A percentile compares a stretch with the other conserved stretches of the same genome.
These are phyloP conservation scores for Eupeodes corollae DNA, from an alignment of 1,140 invertebrate genomes.

Conservation along the genomic window DNA sequence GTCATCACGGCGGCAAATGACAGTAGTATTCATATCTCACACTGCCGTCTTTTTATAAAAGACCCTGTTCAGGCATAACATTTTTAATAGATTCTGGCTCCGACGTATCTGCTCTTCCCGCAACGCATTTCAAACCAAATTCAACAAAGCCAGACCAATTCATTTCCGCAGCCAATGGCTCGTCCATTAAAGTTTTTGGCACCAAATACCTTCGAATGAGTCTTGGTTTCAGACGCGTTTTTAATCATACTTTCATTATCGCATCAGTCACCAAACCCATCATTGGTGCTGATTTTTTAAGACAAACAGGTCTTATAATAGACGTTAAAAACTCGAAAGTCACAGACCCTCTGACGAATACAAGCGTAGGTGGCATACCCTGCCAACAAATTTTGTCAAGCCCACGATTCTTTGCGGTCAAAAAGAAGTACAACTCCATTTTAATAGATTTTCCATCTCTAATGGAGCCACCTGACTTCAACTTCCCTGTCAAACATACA, in stretches of 20 bases:
- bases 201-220: conserved; percentile 22
- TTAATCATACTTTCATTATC: conserved; percentile 36
- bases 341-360: conserved; percentile 17
- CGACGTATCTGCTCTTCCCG: no score
- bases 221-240: conserved; percentile 21
- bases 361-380: neutral
- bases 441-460: conserved; percentile 18
- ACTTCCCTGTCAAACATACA: neutral
- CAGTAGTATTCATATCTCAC: no score
- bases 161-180: no score
- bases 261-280: conserved; percentile 31
- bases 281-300: conserved; percentile 35
- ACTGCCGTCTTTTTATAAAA: no score
- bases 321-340: conserved; percentile 20
- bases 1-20: no score
- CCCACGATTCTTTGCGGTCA: neutral
- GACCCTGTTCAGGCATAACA: no score
- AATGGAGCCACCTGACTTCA: conserved; percentile 11
- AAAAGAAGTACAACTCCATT: conserved; percentile 7
- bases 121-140: no score
- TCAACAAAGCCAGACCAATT: no score
- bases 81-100: no score
- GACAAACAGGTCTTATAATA: conserved; percentile 21
- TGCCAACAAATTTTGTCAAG: neutral
- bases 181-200: conserved; percentile 32